A percentile compares a stretch with the other conserved stretches of the same genome.
These are phyloP conservation scores for Probosciger aterrimus DNA, from an alignment of 2,113 vertebrate species.

Conservation along the genomic window DNA sequence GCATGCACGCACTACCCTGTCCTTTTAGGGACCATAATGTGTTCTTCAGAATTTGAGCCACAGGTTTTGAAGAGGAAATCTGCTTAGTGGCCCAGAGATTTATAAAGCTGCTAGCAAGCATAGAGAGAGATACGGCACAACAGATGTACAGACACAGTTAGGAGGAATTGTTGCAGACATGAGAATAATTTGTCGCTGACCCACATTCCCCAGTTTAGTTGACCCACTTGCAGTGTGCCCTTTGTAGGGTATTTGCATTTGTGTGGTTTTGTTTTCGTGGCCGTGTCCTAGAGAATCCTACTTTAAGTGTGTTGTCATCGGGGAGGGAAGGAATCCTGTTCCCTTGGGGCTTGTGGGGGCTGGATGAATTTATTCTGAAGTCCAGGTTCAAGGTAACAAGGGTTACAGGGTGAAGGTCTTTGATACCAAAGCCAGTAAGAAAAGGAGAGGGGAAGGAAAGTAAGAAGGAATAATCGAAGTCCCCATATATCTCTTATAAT, in stretches of 20 bases:
- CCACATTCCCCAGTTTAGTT: neutral
- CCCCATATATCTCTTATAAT: neutral
- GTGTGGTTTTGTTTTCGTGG: neutral
- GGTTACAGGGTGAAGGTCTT: neutral
- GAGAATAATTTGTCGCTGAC: neutral
- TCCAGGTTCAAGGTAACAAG: neutral
- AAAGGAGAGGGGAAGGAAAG: neutral
- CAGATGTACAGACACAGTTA: neutral
- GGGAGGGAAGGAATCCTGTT: neutral
- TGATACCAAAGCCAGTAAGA: neutral
- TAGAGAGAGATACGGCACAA: neutral
- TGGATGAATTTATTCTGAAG: neutral
- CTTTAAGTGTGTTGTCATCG: neutral
- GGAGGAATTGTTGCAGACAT: neutral
- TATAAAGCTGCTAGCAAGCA: constrained; percentile 10
- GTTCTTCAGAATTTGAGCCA: constrained; percentile 21
- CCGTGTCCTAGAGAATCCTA: neutral
- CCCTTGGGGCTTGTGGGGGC: neutral
- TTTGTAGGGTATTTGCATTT: neutral
- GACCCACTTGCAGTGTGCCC: neutral
- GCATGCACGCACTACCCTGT: neutral
- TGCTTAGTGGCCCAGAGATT: constrained; percentile 53
- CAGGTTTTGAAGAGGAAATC: constrained; percentile 47
- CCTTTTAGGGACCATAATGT: neutral
- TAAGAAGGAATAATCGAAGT: neutral